Percentiles rank a stretch among this genome's conserved stretches.
phyloP scores from a whole-genome alignment of 2,113 vertebrate species.

The Python bivittatus region DNA sequence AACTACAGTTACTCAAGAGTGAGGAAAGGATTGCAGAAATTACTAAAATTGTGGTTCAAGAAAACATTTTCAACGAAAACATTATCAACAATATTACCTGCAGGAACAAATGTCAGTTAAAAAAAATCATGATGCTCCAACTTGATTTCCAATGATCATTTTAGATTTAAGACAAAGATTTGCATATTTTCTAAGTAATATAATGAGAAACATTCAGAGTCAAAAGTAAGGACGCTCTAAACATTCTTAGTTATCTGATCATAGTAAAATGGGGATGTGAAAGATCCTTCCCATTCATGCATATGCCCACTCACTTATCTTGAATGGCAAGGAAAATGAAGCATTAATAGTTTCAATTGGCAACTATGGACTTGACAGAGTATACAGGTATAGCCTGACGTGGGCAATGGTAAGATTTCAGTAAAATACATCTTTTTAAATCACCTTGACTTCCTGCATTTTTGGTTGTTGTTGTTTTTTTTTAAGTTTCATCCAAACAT shows the following conservation, averaged over 20 bases:
- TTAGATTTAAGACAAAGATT: neutral
- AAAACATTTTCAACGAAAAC: neutral
- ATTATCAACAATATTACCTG: neutral
- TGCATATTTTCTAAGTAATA: neutral
- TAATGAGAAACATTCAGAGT: neutral
- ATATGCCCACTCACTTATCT: neutral
- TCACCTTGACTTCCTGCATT: neutral
- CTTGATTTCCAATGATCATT: neutral
- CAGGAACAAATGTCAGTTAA: neutral
- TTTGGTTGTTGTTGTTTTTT: neutral
- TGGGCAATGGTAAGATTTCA: neutral
- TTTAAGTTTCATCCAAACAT: neutral
- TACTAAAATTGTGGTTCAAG: neutral
- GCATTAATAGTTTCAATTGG: neutral
- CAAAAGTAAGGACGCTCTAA: neutral
- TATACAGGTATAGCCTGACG: neutral
- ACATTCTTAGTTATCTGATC: neutral
- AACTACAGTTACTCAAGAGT: neutral
- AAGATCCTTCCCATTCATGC: neutral
- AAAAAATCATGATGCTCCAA: neutral
- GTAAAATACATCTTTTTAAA: neutral
- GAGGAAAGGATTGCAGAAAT: neutral
- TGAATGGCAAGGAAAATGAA: neutral
- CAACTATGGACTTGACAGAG: neutral
- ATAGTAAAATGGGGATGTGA: neutral